These are phyloP conservation scores for Dilophus febrilis DNA, from an alignment of 2,888 invertebrate species.

Conservation along the genomic window DNA sequence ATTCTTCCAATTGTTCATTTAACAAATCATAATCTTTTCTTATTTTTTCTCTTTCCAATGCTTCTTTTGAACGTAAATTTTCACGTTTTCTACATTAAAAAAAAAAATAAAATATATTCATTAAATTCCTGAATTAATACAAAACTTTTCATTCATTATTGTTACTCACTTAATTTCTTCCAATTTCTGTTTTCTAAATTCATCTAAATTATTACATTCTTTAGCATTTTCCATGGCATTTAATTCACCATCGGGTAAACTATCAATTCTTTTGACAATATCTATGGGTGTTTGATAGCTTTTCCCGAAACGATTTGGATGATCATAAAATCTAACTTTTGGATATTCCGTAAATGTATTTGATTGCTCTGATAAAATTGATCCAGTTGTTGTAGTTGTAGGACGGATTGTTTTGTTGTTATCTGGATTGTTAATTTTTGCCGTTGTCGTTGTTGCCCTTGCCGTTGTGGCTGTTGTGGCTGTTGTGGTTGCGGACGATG, in stretches of 20 bases:
- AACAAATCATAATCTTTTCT: slow-evolving; percentile 33
- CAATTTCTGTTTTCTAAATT: slow-evolving; percentile 6
- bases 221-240: not conserved
- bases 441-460: no score
- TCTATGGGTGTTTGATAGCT: slow-evolving; percentile 21
- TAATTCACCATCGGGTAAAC: slow-evolving; percentile 9
- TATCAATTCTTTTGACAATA: slow-evolving; percentile 22
- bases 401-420: no score
- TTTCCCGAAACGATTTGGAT: slow-evolving; percentile 29
- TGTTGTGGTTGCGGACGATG: no score
- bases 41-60: slow-evolving; percentile 33
- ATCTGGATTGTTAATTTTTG: no score
- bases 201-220: not conserved
- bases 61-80: slow-evolving; percentile 30
- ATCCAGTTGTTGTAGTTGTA: no score
- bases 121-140: not conserved
- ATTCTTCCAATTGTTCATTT: slow-evolving; percentile 31
- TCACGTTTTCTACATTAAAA: slow-evolving; percentile 17
- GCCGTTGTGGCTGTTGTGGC: no score
- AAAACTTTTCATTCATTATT: not conserved
- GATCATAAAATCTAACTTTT: slow-evolving; percentile 34
- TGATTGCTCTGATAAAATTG: no score
- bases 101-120: no score
- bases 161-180: slow-evolving; percentile 16
- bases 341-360: slow-evolving; percentile 10